Percentiles rank a stretch among this genome's conserved stretches.
These are phyloP conservation scores for Fregata magnificens DNA, from an alignment of 2,113 vertebrate species.

Conservation along the genomic window DNA sequence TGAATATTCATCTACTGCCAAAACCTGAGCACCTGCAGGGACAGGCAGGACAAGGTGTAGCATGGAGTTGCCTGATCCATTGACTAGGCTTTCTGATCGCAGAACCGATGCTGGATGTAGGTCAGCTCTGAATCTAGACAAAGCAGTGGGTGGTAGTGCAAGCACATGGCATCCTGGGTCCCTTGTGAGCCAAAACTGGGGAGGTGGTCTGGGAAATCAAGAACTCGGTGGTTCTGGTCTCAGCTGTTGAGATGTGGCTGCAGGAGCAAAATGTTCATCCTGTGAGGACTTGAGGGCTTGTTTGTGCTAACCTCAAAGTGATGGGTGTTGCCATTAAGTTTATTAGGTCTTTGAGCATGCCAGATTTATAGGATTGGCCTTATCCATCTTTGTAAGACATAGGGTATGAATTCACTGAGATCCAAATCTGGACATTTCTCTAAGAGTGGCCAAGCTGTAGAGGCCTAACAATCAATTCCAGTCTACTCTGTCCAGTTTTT, in stretches of 20 bases:
- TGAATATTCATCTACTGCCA: not conserved
- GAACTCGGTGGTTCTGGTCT: not conserved
- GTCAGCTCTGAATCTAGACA: not conserved
- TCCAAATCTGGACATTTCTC: not conserved
- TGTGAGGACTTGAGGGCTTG: not conserved
- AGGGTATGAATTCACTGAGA: not conserved
- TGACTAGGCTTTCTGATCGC: not conserved
- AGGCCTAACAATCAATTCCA: not conserved
- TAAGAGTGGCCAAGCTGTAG: not conserved
- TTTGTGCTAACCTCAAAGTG: not conserved
- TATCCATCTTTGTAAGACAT: accelerated
- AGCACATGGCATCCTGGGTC: not conserved
- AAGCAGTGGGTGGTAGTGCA: not conserved
- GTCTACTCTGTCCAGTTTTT: not conserved
- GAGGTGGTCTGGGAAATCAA: not conserved
- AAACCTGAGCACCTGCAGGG: not conserved
- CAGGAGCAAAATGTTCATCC: not conserved
- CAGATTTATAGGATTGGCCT: not conserved
- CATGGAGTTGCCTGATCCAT: not conserved
- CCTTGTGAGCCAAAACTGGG: not conserved
- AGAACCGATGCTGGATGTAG: not conserved
- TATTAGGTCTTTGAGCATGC: not conserved
- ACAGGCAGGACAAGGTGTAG: not conserved
- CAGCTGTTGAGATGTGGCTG: not conserved
- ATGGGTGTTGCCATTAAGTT: not conserved